Percentiles rank a stretch among this genome's conserved stretches.
Conservation (phyloP, 2,888 invertebrate genomes). For the Epinotia ramella region DNA sequence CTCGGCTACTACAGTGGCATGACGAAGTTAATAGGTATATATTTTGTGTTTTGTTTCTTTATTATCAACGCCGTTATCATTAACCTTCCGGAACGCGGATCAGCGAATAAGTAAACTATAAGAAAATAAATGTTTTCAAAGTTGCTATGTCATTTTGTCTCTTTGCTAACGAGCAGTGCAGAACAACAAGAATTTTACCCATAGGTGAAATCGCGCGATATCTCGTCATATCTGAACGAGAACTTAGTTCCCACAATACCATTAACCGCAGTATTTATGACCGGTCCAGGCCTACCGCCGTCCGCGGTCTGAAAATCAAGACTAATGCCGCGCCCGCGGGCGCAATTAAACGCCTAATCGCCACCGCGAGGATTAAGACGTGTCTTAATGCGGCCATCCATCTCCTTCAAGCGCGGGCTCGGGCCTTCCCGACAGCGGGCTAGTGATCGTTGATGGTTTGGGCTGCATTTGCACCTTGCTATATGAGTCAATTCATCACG, state of each 20-base stretch:
- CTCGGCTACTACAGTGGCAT: no score
- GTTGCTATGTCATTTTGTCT: no score
- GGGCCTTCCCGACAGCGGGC: slow-evolving; percentile 20
- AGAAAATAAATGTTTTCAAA: no score
- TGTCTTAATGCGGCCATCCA: slow-evolving; percentile 40
- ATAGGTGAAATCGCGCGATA: no score
- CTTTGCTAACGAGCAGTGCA: no score
- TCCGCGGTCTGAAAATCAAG: slow-evolving; percentile 26
- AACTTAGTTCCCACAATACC: not conserved
- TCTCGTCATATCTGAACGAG: no score
- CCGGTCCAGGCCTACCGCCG: not conserved
- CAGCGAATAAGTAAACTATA: no score
- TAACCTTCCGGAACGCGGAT: no score
- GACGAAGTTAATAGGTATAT: no score
- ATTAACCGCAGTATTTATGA: slow-evolving; percentile 16
- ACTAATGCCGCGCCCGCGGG: slow-evolving; percentile 35
- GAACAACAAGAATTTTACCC: no score
- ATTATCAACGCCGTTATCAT: no score
- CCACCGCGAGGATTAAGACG: slow-evolving; percentile 45
- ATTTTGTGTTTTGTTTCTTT: no score
- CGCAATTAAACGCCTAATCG: slow-evolving; percentile 44
- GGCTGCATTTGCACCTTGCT: not conserved
- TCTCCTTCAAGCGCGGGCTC: slow-evolving; percentile 40
- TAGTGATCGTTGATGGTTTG: not conserved
- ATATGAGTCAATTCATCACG: not conserved